Conservation (phyloP, 2,113 vertebrate species). For the Oenanthe melanoleuca region DNA sequence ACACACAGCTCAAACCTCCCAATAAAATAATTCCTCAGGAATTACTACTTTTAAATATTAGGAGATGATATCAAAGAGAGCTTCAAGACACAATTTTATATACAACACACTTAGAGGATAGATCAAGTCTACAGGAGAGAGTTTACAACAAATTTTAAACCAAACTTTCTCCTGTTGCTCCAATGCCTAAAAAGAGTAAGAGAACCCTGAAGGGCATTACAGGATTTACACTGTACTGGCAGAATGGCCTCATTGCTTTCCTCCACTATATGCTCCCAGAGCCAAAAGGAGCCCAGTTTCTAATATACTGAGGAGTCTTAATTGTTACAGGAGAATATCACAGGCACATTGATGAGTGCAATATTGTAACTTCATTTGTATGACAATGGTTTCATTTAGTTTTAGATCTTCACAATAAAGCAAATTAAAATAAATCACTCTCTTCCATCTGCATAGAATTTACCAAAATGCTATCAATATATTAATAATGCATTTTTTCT, state of each 20-base stretch:
- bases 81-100: neutral
- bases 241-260: neutral
- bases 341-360: neutral
- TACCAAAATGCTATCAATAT: neutral
- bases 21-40: neutral
- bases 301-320: neutral
- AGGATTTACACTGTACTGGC: neutral
- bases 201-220: neutral
- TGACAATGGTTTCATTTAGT: neutral
- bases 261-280: neutral
- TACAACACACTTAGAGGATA: neutral
- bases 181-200: neutral
- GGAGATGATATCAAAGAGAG: neutral
- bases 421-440: neutral
- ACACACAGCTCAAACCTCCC: neutral
- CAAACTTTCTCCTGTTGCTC: neutral
- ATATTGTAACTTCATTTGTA: neutral
- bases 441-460: neutral
- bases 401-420: neutral
- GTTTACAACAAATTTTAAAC: neutral
- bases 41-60: neutral
- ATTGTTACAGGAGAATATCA: neutral
- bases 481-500: too few relatives aligned
- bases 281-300: neutral
- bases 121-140: fast-evolving